phyloP scores from a whole-genome alignment of 2,113 vertebrate genomes.

The Marcusenius ussheri region DNA sequence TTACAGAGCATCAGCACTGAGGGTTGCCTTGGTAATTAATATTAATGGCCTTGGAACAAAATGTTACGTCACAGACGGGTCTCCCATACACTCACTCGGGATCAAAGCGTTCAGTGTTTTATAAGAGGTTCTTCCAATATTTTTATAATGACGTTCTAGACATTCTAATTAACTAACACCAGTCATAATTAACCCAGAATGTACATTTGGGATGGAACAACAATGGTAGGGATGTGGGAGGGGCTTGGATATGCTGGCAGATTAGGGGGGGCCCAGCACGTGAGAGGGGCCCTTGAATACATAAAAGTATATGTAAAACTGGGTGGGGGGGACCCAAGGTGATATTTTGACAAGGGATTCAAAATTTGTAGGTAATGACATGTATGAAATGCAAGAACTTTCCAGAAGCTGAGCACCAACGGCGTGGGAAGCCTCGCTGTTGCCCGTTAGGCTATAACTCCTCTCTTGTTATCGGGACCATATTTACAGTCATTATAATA shows the following conservation, averaged over 20 bases:
- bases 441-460: background rate
- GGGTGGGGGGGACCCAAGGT: background rate
- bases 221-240: background rate
- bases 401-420: background rate
- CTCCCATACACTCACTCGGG: background rate
- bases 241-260: background rate
- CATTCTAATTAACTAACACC: background rate
- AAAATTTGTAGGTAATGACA: background rate
- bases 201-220: background rate
- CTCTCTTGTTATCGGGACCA: background rate
- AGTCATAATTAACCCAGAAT: background rate
- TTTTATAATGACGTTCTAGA: background rate
- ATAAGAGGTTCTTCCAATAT: background rate
- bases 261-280: background rate
- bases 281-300: background rate
- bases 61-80: background rate
- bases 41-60: background rate
- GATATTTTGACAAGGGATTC: background rate
- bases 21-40: background rate
- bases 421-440: background rate
- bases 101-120: background rate
- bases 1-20: background rate
- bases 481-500: background rate
- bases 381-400: background rate
- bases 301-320: background rate